phyloP scores from a whole-genome alignment of 2,797 vertebrate genomes.

The Phrynocephalus forsythii region DNA sequence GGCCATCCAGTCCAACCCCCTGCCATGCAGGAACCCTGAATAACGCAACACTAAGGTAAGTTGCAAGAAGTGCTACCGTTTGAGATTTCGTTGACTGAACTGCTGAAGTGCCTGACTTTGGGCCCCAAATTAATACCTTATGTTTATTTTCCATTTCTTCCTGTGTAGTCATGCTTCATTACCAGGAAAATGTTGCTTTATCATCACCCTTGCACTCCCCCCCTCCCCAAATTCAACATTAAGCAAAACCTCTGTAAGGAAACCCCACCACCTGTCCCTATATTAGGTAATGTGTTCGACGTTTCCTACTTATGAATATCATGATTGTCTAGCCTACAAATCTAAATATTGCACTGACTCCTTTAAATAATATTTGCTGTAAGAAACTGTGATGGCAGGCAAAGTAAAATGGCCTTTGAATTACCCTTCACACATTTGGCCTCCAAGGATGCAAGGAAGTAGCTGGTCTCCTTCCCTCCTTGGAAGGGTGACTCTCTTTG shows the following conservation, averaged over 20 bases:
- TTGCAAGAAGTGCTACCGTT: not conserved
- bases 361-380: constrained; percentile 8
- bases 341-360: not conserved
- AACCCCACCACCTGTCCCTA: not conserved
- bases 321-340: not conserved
- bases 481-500: constrained; percentile 1
- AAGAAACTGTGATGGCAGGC: not conserved
- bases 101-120: not conserved
- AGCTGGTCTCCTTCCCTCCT: constrained; percentile 2
- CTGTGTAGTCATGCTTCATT: constrained; percentile 16
- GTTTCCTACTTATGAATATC: constrained; percentile 1
- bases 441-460: not conserved
- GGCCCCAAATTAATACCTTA: constrained; percentile 20
- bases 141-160: constrained; percentile 29
- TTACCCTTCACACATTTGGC: not conserved
- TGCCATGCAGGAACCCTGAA: too few relatives aligned
- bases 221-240: constrained; percentile 15
- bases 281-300: not conserved
- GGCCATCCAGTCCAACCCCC: too few relatives aligned
- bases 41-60: not conserved
- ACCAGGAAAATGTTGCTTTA: not conserved
- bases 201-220: not conserved
- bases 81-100: not conserved
- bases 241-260: not conserved
- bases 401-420: not conserved